A percentile compares a stretch with the other conserved stretches of the same genome.
Conservation (phyloP, 2,113 vertebrate genomes). For the Pelmatolapia mariae region DNA sequence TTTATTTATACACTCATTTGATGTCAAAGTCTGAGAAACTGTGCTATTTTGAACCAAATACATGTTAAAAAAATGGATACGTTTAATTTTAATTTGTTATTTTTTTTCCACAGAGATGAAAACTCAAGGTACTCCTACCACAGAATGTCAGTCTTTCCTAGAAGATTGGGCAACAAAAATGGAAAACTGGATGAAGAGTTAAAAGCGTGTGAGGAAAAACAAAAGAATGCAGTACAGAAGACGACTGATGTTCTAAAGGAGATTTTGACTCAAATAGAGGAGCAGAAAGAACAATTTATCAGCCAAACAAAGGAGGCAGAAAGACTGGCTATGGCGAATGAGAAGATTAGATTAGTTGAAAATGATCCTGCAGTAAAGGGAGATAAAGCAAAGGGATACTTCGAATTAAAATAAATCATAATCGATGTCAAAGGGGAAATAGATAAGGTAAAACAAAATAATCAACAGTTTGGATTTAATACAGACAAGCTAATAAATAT, state of each 20-base stretch:
- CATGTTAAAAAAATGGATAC: background rate
- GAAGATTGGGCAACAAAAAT: rapidly evolving
- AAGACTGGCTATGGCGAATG: rapidly evolving
- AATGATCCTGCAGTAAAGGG: rapidly evolving
- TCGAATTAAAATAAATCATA: rapidly evolving
- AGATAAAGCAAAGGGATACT: background rate
- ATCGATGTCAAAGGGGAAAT: rapidly evolving
- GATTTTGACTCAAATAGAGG: rapidly evolving
- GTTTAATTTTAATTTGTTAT: rapidly evolving
- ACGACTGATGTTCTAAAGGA: rapidly evolving
- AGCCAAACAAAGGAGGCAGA: background rate
- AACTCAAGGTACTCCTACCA: rapidly evolving
- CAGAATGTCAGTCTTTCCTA: background rate
- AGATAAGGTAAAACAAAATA: rapidly evolving
- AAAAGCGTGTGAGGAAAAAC: rapidly evolving
- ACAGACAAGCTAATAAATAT: rapidly evolving
- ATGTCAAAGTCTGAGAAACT: rapidly evolving
- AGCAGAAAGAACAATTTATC: background rate
- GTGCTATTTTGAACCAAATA: rapidly evolving
- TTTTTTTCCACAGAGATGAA: background rate
- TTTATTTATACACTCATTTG: rapidly evolving
- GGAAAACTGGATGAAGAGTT: background rate
- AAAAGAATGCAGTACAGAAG: rapidly evolving
- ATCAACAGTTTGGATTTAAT: rapidly evolving
- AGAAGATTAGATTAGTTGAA: rapidly evolving